Conservation (phyloP, 35 echinoderm and acorn worm genomes). For the Amphiura filiformis region DNA sequence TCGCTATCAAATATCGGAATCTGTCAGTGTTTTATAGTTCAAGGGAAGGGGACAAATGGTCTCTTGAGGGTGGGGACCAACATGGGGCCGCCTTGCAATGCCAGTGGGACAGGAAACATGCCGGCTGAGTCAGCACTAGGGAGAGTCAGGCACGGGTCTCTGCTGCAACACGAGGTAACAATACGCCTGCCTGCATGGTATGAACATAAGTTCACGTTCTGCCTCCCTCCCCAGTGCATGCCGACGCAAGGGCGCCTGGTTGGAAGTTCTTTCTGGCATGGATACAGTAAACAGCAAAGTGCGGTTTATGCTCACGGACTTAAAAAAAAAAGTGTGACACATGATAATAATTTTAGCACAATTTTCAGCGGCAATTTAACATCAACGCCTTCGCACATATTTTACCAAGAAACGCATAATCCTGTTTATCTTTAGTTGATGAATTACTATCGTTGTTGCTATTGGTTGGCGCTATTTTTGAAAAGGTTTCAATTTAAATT, state of each 20-base stretch:
- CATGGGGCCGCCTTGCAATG: slow-evolving; percentile 3
- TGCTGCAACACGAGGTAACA: background rate
- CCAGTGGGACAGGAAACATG: background rate
- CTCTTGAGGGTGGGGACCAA: background rate
- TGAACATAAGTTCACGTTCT: too few relatives aligned
- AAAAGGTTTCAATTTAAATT: background rate
- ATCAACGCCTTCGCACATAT: background rate
- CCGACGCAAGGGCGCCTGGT: background rate
- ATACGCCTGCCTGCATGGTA: too few relatives aligned
- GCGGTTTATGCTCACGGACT: background rate
- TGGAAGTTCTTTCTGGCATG: background rate
- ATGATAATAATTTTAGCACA: background rate
- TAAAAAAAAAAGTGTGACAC: background rate
- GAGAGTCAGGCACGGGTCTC: background rate
- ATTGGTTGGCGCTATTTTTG: background rate
- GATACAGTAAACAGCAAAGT: background rate
- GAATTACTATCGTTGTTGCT: background rate
- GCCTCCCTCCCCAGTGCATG: background rate
- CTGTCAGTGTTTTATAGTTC: background rate
- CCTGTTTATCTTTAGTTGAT: background rate
- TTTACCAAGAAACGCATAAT: background rate
- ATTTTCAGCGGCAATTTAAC: background rate
- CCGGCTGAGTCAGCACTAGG: background rate
- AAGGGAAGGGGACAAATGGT: background rate
- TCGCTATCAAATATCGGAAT: background rate